Evolutionary conservation across 1,140 invertebrate genomes (phyloP).

Genomic region (Leptinotarsa lineolata): DNA sequence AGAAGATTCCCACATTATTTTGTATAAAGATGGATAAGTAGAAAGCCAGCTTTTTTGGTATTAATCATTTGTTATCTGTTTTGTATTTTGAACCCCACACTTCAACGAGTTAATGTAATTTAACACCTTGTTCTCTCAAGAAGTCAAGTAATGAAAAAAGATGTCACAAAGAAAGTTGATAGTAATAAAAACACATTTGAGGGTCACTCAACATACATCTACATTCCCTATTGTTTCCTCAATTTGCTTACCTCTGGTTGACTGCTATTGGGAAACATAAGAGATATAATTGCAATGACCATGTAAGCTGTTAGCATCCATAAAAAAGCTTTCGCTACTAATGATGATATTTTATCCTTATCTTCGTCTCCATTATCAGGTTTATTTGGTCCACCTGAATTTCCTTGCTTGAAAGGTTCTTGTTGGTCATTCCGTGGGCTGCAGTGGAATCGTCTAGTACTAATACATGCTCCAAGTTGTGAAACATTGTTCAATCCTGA

Average conservation of each 20-base stretch:
- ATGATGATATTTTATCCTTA: slow-evolving; percentile 67
- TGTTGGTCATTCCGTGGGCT: slow-evolving; percentile 44
- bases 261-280: slow-evolving; percentile 71
- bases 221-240: no score
- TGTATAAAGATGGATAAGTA: no score
- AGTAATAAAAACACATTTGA: no score
- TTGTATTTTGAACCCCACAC: no score
- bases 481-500: slow-evolving; percentile 53
- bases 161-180: no score
- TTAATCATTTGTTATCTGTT: no score
- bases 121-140: no score
- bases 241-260: slow-evolving; percentile 67
- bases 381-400: slow-evolving; percentile 47
- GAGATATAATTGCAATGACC: slow-evolving; percentile 70
- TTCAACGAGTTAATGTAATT: no score
- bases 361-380: slow-evolving; percentile 60
- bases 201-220: no score
- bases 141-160: no score
- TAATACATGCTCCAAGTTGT: slow-evolving; percentile 46
- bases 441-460: slow-evolving; percentile 36
- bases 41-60: no score
- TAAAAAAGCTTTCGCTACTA: slow-evolving; percentile 72
- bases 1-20: no score
- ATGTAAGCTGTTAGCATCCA: slow-evolving; percentile 78
- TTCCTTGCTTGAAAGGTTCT: slow-evolving; percentile 23